Conservation (phyloP, 2,888 invertebrate species). For the Lymantria dispar region DNA sequence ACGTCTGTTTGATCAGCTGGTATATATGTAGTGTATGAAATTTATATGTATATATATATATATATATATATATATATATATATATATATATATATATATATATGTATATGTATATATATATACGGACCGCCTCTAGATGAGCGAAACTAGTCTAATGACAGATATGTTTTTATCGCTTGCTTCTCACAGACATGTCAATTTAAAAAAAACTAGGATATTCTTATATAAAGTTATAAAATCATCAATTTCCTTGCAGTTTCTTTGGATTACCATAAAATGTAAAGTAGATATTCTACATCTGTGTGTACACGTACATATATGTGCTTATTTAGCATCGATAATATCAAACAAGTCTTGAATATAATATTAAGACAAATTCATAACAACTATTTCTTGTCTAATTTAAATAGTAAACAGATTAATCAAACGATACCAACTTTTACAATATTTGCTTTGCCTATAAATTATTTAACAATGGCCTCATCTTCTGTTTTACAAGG, state of each 20-base stretch:
- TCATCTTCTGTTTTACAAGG: constrained; percentile 68
- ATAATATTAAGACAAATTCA: constrained; percentile 58
- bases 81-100: too few species aligned
- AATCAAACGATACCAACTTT: constrained; percentile 74
- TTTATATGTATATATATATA: too few species aligned
- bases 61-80: too few species aligned
- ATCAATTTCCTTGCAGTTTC: not conserved
- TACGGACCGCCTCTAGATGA: too few species aligned
- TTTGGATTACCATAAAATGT: constrained; percentile 12
- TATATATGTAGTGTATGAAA: too few species aligned
- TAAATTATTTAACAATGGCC: constrained; percentile 73
- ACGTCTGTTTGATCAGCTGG: too few species aligned
- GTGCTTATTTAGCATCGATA: constrained; percentile 12
- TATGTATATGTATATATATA: too few species aligned
- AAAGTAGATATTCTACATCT: not conserved
- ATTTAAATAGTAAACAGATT: constrained; percentile 73
- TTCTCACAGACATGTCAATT: too few species aligned
- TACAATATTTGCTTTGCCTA: constrained; percentile 59
- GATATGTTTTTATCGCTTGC: too few species aligned
- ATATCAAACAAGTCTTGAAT: constrained; percentile 39
- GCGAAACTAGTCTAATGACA: too few species aligned
- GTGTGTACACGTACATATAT: not conserved
- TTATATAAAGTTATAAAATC: not conserved
- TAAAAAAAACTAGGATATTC: too few species aligned
- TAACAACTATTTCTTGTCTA: constrained; percentile 67